These are phyloP conservation scores for Noctua janthina DNA, from an alignment of 2,888 invertebrate genomes.

Conservation along the genomic window DNA sequence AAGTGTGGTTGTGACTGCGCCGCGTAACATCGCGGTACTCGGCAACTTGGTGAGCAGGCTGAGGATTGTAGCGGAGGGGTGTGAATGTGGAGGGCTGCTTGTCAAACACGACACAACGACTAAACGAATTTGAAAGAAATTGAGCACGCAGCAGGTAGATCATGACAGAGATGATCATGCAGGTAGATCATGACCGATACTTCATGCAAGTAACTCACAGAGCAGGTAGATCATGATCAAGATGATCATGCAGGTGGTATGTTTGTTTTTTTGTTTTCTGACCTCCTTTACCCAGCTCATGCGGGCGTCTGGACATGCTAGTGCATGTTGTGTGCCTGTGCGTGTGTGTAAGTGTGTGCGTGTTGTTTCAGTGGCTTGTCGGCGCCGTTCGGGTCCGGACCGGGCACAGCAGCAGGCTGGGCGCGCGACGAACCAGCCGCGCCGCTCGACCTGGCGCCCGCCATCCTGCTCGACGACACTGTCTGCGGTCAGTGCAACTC, in stretches of 20 bases:
- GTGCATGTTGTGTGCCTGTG: neutral
- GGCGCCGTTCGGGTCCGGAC: conserved; percentile 77
- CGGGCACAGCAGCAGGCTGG: conserved; percentile 72
- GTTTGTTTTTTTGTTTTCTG: neutral
- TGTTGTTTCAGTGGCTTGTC: conserved; percentile 77
- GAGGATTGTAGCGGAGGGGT: neutral
- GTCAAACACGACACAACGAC: neutral
- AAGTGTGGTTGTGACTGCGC: neutral
- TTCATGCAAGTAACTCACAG: too few relatives aligned
- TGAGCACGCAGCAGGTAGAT: neutral
- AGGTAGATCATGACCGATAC: too few relatives aligned
- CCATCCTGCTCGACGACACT: conserved; percentile 77
- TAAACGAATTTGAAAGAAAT: neutral
- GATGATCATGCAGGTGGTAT: neutral
- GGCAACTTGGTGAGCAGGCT: neutral
- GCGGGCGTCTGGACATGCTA: neutral
- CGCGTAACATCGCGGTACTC: neutral
- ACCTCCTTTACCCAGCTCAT: neutral
- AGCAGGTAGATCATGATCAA: neutral
- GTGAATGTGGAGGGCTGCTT: neutral
- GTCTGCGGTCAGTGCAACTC: conserved; percentile 78
- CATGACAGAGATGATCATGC: neutral
- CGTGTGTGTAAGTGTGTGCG: neutral
- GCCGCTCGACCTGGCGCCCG: conserved; percentile 83
- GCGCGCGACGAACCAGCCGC: conserved; percentile 73